These are phyloP conservation scores for Noctua janthe DNA, from an alignment of 2,888 invertebrate species.

Conservation along the genomic window DNA sequence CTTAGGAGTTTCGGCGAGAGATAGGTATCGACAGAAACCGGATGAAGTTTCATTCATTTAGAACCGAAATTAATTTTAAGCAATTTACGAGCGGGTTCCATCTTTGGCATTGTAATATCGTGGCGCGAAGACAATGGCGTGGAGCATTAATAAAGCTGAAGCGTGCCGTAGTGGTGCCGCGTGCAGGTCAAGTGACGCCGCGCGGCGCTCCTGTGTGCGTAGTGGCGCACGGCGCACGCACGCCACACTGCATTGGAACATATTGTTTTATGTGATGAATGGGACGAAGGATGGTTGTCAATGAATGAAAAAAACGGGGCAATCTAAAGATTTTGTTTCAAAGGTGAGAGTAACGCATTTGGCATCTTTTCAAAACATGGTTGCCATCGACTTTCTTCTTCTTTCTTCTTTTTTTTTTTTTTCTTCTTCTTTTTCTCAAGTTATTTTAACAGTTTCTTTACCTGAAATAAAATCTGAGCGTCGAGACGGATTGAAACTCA, in stretches of 20 bases:
- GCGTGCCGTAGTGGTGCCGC: constrained; percentile 1
- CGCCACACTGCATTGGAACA: not conserved
- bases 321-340: not conserved
- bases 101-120: constrained; percentile 67
- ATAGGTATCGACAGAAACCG: constrained; percentile 11
- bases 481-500: not conserved
- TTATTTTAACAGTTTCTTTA: not conserved
- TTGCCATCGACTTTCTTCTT: not conserved
- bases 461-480: not conserved
- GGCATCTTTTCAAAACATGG: not conserved
- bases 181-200: not conserved
- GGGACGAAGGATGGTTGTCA: not conserved
- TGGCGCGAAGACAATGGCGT: constrained; percentile 62
- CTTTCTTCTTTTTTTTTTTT: no score
- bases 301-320: not conserved
- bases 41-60: constrained; percentile 47
- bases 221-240: not conserved
- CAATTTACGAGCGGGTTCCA: constrained; percentile 47
- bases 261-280: not conserved
- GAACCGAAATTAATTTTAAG: constrained; percentile 52
- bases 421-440: not conserved
- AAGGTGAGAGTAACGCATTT: not conserved
- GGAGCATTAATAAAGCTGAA: constrained; percentile 27
- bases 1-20: constrained; percentile 19
- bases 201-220: not conserved